Conservation (phyloP, 2,888 invertebrate species). For the Epinotia brunnichana region DNA sequence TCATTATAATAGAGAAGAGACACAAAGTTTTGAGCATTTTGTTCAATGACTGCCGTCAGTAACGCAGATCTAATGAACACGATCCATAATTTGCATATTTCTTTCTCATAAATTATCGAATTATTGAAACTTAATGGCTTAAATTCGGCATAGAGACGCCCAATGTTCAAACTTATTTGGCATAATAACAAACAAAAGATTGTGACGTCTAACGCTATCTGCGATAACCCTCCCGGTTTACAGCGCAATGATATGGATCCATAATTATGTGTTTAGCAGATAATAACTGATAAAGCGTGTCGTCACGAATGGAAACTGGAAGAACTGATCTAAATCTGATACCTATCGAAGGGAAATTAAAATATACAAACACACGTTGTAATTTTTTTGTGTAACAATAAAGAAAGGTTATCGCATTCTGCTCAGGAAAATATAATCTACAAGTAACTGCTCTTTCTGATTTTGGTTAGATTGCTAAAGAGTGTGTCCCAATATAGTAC, state of each 20-base stretch:
- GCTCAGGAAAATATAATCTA: background rate
- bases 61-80: background rate
- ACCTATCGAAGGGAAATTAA: background rate
- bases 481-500: background rate
- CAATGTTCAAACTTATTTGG: background rate
- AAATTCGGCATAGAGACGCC: background rate
- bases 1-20: background rate
- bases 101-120: background rate
- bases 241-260: constrained; percentile 21
- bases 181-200: constrained; percentile 24
- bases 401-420: background rate
- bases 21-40: too few species aligned
- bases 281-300: constrained; percentile 27
- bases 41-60: background rate
- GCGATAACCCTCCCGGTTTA: constrained; percentile 20
- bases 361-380: background rate
- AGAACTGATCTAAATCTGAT: background rate
- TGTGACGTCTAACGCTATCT: constrained; percentile 10
- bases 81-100: background rate
- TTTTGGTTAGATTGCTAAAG: background rate
- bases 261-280: constrained; percentile 36
- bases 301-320: constrained; percentile 11
- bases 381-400: background rate
- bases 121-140: background rate
- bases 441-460: background rate